These are phyloP conservation scores for Alligator sinensis DNA, from an alignment of 2,113 vertebrate genomes.

Conservation along the genomic window DNA sequence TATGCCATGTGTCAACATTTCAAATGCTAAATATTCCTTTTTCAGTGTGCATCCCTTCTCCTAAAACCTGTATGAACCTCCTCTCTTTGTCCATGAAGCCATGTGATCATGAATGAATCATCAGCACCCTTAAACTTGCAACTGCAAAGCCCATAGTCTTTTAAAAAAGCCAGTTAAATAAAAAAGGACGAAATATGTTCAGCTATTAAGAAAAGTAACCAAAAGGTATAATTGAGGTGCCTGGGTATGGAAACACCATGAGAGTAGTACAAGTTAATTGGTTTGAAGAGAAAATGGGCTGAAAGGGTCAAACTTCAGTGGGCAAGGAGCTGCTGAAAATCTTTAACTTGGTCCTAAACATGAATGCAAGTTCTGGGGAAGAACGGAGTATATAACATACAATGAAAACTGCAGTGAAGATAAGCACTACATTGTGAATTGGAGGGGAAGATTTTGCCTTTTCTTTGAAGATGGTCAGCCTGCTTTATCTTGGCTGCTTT, in stretches of 20 bases:
- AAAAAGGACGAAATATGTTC: not conserved
- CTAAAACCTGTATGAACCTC: not conserved
- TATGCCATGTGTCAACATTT: not conserved
- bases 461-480: not conserved
- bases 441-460: not conserved
- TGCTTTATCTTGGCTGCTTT: not conserved
- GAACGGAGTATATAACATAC: not conserved
- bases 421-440: not conserved
- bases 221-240: not conserved
- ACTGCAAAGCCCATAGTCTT: too few relatives aligned
- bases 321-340: not conserved
- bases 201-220: not conserved
- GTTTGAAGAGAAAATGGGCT: not conserved
- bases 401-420: not conserved
- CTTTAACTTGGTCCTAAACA: fast-evolving
- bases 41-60: not conserved
- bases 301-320: not conserved
- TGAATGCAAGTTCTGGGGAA: not conserved
- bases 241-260: not conserved
- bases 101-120: not conserved
- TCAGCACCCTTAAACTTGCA: not conserved
- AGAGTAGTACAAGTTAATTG: not conserved
- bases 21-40: not conserved
- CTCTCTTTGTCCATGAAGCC: not conserved
- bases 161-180: too few relatives aligned